Conservation (phyloP, 2,113 vertebrate species). For the Elgaria multicarinata region DNA sequence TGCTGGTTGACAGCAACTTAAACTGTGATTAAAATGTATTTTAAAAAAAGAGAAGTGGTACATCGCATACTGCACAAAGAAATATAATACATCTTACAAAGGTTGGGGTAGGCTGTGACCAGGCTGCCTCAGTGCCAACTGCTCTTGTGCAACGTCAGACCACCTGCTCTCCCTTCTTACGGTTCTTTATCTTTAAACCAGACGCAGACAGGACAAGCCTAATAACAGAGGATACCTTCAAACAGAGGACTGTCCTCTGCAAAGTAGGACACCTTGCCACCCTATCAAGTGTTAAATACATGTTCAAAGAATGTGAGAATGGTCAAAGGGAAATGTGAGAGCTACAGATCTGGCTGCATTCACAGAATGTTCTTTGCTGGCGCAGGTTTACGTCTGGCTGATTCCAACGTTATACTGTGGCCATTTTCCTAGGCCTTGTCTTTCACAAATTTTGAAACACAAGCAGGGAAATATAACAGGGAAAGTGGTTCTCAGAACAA, state of each 20-base stretch:
- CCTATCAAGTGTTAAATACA: neutral
- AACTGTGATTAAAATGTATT: slow-evolving; percentile 75
- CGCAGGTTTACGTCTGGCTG: neutral
- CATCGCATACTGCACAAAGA: too few species aligned
- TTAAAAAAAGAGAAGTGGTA: too few species aligned
- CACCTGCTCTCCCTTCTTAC: too few species aligned
- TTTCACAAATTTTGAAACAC: neutral
- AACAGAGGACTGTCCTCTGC: too few species aligned
- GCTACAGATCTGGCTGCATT: neutral
- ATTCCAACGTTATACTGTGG: neutral
- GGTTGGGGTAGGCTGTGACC: too few species aligned
- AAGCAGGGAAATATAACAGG: neutral
- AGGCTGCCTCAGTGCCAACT: too few species aligned
- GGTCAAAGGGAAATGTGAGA: neutral
- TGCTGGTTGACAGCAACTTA: slow-evolving; percentile 69
- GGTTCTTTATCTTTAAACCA: too few species aligned
- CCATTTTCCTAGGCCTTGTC: neutral
- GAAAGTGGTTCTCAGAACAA: neutral
- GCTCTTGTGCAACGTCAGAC: too few species aligned
- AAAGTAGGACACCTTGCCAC: too few species aligned
- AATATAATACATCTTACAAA: too few species aligned
- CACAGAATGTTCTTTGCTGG: neutral
- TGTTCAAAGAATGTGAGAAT: neutral
- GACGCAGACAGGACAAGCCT: too few species aligned
- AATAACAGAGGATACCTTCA: too few species aligned